Evolutionary conservation across 1,140 invertebrate species (phyloP).

Genomic region (Drosophila carrolli): DNA sequence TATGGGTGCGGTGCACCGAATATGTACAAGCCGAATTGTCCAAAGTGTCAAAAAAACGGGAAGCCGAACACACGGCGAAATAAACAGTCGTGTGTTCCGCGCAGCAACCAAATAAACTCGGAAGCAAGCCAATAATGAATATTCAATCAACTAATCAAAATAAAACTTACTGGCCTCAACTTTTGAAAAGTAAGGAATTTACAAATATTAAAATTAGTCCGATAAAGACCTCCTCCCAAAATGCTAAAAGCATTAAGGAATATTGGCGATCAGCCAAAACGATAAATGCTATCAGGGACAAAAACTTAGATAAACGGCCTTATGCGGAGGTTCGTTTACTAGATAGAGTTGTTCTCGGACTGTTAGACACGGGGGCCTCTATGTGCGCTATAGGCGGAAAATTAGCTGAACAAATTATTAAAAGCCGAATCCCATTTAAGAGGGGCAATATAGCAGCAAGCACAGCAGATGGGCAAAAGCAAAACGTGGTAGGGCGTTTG

Average conservation of each 20-base stretch:
- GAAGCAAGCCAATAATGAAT: not conserved
- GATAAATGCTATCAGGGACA: not conserved
- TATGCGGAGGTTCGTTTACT: not conserved
- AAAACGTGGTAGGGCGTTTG: too few species aligned
- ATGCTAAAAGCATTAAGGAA: not conserved
- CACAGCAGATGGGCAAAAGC: too few species aligned
- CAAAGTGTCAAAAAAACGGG: not conserved
- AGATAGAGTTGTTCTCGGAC: not conserved
- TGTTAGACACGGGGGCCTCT: not conserved
- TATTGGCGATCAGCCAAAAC: not conserved
- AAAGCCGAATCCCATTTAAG: too few species aligned
- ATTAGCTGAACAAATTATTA: not conserved
- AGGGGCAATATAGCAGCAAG: too few species aligned
- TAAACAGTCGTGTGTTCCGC: slow-evolving; percentile 1
- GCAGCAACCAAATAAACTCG: not conserved
- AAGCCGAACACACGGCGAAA: not conserved
- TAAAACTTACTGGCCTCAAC: not conserved
- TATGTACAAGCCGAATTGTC: not conserved
- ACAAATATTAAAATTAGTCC: not conserved
- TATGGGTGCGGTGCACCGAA: not conserved
- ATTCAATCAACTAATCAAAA: not conserved
- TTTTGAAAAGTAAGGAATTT: not conserved
- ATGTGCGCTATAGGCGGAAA: not conserved
- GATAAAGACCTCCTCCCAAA: not conserved
- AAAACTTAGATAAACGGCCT: not conserved